Evolutionary conservation across 1,140 invertebrate species (phyloP).

Genomic region (Aphelenchoides avenae): DNA sequence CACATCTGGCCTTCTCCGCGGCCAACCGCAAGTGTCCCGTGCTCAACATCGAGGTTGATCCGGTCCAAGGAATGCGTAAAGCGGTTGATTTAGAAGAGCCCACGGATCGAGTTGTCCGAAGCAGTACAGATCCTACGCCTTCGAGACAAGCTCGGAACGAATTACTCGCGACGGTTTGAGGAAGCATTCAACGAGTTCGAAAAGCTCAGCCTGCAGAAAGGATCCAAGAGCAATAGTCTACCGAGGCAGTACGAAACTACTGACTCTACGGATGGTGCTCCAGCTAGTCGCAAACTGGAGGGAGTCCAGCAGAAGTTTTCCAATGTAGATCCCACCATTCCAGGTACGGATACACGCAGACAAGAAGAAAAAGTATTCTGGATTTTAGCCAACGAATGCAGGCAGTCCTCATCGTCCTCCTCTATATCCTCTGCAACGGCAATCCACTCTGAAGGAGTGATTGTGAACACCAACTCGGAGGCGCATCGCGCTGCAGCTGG

Average conservation of each 20-base stretch:
- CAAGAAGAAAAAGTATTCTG: too few relatives aligned
- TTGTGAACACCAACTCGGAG: constrained; percentile 54
- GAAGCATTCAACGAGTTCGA: constrained; percentile 48
- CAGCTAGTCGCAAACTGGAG: constrained; percentile 11
- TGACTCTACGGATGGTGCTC: too few relatives aligned
- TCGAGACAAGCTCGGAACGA: constrained; percentile 40
- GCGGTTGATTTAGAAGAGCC: constrained; percentile 26
- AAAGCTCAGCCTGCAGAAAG: constrained; percentile 27
- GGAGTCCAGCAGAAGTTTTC: too few relatives aligned
- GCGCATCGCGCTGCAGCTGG: too few relatives aligned
- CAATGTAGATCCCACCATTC: too few relatives aligned
- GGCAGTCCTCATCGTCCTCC: too few relatives aligned
- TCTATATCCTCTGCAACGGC: too few relatives aligned
- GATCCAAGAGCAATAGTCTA: background rate
- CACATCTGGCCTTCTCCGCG: constrained; percentile 52
- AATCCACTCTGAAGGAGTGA: constrained; percentile 43
- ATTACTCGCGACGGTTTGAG: constrained; percentile 39
- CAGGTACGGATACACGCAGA: too few relatives aligned
- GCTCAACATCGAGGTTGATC: constrained; percentile 52
- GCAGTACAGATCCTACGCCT: constrained; percentile 39
- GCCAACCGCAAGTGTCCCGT: constrained; percentile 46
- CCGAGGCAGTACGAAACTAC: constrained; percentile 2
- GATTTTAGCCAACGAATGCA: too few relatives aligned
- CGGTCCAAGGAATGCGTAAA: constrained; percentile 5
- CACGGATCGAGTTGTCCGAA: constrained; percentile 40